Evolutionary conservation across 2,113 vertebrate species (phyloP).

Genomic region (Rhagologus leucostigma): DNA sequence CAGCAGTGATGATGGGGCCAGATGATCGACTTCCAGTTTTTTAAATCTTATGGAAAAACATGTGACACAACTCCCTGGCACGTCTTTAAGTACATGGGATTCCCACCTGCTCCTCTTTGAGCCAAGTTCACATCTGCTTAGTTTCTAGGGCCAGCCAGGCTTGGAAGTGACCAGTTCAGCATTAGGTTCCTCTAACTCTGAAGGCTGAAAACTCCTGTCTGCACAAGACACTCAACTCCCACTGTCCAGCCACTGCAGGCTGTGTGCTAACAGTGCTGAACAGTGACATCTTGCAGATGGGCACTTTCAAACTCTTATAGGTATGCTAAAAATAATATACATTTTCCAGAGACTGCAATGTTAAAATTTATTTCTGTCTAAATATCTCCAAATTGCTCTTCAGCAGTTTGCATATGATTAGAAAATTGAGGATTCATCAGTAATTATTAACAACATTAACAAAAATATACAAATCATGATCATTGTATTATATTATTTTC

Average conservation of each 20-base stretch:
- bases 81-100: not conserved
- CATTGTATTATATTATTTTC: not conserved
- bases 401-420: not conserved
- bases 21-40: not conserved
- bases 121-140: not conserved
- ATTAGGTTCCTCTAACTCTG: not conserved
- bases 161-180: not conserved
- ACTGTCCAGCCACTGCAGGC: not conserved
- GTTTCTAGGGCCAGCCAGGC: not conserved
- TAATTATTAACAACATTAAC: not conserved
- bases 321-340: not conserved
- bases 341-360: not conserved
- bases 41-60: not conserved
- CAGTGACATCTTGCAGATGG: not conserved
- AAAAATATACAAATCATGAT: not conserved
- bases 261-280: not conserved
- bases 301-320: not conserved
- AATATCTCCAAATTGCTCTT: not conserved
- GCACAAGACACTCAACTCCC: not conserved
- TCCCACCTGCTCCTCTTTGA: not conserved
- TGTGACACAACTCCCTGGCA: not conserved
- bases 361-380: not conserved
- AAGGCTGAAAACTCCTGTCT: not conserved
- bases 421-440: not conserved
- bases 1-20: not conserved